Base-by-base conservation (phyloP, 2,797 vertebrate species). In the Pteropus rufus region DNA sequence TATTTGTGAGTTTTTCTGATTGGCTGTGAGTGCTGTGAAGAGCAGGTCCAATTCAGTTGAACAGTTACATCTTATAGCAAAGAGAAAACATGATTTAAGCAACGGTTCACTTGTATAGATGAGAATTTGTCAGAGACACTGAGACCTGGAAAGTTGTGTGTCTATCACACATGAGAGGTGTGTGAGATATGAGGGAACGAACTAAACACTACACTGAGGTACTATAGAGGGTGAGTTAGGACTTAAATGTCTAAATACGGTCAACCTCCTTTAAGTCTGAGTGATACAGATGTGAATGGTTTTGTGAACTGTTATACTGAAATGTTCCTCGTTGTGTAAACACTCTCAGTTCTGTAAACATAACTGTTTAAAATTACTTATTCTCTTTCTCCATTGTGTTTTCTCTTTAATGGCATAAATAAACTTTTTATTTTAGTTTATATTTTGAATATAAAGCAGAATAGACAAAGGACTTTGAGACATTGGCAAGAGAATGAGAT, bases 351-450 rank as follows among this genome's bases (percentile, higher is more conserved):
- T 60, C 80, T 60, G 1, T 34, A 29, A 76, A 15, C 21, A n/a
- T 21, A 75, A 65, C 11, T 60, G 31, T 49, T 83, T 70, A 60
- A 91, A 94, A 75, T n/a, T 24, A 18, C 4, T 52, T 36, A 54
- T 58, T 54, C 31, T 67, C 34, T 76, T 62, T 14, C 52, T 80
- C 36, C 29, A 31, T 49, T 6, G 24, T 1, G 36, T 75, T 87
- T 81, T 49, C 44, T 87, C n/a, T 29, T 69, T 60, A 89, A 72
- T 52, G 5, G 18, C 24, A 89, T 85, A 10, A 92, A 89, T 23
- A 93, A 94, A 49, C 7, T 62, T 76, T 81, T 85, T 81, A 54
- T 80, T 92, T 79, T 91, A 95, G n/a, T 86, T 97, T 11, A 89
- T 62, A 10, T 84, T 94, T 49, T 93, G 10, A 96, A 10, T 84